These are phyloP conservation scores for Nanorana parkeri DNA, from an alignment of 2,113 vertebrate species.

Conservation along the genomic window DNA sequence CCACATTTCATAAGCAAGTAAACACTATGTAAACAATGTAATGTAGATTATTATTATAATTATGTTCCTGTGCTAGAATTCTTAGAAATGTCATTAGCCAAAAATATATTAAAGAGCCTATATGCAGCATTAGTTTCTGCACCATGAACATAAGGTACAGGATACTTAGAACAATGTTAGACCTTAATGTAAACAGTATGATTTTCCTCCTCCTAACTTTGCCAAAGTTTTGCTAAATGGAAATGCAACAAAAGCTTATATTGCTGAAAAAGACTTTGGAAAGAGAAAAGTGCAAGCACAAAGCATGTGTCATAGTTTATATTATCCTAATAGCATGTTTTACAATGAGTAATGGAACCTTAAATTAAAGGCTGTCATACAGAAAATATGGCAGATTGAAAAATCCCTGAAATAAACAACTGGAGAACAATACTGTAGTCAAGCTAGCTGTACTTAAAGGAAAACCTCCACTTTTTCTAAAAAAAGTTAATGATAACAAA, in stretches of 20 bases:
- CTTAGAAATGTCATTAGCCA: background rate
- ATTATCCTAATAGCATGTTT: constrained; percentile 38
- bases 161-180: constrained; percentile 5
- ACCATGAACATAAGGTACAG: background rate
- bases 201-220: background rate
- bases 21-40: background rate
- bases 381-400: constrained; percentile 23
- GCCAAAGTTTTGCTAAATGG: constrained; percentile 25
- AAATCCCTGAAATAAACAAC: constrained; percentile 27
- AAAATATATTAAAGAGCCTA: background rate
- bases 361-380: constrained; percentile 51
- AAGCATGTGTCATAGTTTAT: constrained; percentile 52
- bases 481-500: too few species aligned
- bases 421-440: constrained; percentile 5
- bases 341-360: constrained; percentile 49
- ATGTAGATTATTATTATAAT: background rate
- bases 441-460: constrained; percentile 19
- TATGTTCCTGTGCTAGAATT: background rate
- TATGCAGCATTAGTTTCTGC: background rate
- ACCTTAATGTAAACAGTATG: background rate
- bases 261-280: constrained; percentile 7
- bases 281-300: constrained; percentile 33
- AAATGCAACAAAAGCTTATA: constrained; percentile 25
- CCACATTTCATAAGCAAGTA: background rate
- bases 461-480: too few species aligned